Percentiles rank a stretch among this genome's conserved stretches.
Conservation (phyloP, 92 coral and sea anemone species). For the Micromussa lordhowensis region DNA sequence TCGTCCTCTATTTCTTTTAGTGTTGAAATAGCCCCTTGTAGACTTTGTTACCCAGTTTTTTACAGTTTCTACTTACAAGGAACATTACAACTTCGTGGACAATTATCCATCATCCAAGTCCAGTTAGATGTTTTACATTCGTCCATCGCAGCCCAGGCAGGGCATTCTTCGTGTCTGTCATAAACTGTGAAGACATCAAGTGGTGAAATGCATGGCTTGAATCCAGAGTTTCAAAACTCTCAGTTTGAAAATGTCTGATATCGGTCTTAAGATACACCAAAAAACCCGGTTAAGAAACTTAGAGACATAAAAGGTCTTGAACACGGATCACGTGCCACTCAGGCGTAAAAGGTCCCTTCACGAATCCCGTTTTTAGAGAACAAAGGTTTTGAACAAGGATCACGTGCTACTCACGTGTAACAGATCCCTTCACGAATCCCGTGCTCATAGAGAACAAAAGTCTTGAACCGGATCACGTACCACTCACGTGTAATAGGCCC, state of each 20-base stretch:
- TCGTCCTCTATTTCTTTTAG: not conserved
- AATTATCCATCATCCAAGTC: slow-evolving; percentile 74
- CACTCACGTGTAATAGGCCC: no score
- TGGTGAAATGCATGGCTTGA: not conserved
- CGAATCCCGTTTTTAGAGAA: no score
- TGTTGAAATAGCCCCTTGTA: not conserved
- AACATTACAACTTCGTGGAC: slow-evolving; percentile 69
- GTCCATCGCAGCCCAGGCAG: slow-evolving; percentile 68
- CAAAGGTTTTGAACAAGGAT: no score
- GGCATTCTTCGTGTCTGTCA: slow-evolving; percentile 65
- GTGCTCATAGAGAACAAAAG: no score
- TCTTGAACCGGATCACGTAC: no score
- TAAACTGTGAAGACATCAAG: slow-evolving; percentile 31
- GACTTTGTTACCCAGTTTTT: not conserved
- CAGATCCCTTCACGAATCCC: no score
- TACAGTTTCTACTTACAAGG: slow-evolving; percentile 45
- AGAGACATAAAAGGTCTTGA: no score
- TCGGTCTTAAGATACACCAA: not conserved
- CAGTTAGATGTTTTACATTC: slow-evolving; percentile 58
- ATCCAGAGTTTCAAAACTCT: not conserved
- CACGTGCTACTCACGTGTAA: no score
- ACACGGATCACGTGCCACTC: no score
- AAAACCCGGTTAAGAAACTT: not conserved
- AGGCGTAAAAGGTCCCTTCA: no score
- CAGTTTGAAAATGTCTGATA: not conserved